A percentile compares a stretch with the other conserved stretches of the same genome.
Evolutionary conservation across 2,888 invertebrate genomes (phyloP).

Genomic region (Lasioglossum pauxillum): DNA sequence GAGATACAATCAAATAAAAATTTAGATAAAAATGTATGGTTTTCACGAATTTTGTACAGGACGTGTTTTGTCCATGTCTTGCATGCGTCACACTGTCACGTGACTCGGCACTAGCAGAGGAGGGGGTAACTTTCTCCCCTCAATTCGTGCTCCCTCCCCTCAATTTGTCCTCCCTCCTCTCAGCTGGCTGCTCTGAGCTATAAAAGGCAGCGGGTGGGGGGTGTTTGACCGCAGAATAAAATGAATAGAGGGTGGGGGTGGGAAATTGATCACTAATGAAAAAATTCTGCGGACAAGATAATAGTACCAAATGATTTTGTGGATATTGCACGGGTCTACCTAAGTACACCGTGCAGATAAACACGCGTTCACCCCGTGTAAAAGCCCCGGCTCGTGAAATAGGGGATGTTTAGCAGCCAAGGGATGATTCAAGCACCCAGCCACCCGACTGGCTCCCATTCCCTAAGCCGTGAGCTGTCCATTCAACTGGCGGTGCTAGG

Average conservation of each 20-base stretch:
- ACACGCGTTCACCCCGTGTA: slow-evolving; percentile 59
- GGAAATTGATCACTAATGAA: background rate
- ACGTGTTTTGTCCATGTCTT: too few relatives aligned
- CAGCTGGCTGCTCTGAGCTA: too few relatives aligned
- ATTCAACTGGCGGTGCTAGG: slow-evolving; percentile 58
- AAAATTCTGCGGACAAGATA: slow-evolving; percentile 44
- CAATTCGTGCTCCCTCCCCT: too few relatives aligned
- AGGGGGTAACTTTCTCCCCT: too few relatives aligned
- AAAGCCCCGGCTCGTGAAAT: slow-evolving; percentile 50
- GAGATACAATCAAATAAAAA: too few relatives aligned
- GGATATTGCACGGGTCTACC: slow-evolving; percentile 51
- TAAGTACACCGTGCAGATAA: slow-evolving; percentile 56
- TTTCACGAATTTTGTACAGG: too few relatives aligned
- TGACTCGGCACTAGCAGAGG: too few relatives aligned
- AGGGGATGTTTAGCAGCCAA: slow-evolving; percentile 65
- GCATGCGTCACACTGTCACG: too few relatives aligned
- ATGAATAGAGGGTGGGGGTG: background rate
- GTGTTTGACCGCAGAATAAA: too few relatives aligned
- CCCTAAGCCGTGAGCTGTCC: slow-evolving; percentile 62
- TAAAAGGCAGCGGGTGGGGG: too few relatives aligned
- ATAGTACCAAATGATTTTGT: slow-evolving; percentile 60
- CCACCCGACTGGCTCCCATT: slow-evolving; percentile 61
- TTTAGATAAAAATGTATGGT: too few relatives aligned
- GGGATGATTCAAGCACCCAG: slow-evolving; percentile 68
- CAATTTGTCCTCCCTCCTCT: too few relatives aligned